These are phyloP conservation scores for Diachasma alloeum DNA, from an alignment of 1,140 invertebrate genomes.

Conservation along the genomic window DNA sequence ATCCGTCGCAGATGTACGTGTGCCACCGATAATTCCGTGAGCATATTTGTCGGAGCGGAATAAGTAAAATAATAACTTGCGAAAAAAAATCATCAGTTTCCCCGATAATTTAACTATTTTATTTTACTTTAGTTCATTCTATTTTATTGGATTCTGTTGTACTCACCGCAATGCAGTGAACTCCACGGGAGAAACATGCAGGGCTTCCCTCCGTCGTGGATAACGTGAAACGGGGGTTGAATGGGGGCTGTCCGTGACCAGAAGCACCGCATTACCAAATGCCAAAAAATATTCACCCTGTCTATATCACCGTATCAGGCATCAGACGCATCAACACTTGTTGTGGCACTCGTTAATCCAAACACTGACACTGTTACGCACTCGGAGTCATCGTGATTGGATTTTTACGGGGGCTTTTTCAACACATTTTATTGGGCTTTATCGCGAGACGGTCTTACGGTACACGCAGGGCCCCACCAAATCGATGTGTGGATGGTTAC, in stretches of 20 bases:
- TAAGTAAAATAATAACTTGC: no score
- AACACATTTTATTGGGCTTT: neutral
- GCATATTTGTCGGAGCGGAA: no score
- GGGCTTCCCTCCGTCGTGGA: constrained; percentile 41
- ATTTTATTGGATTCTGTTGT: neutral
- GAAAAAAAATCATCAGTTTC: neutral
- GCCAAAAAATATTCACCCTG: constrained; percentile 13
- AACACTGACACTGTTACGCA: no score
- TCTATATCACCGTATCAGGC: constrained; percentile 24
- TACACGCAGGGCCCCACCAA: constrained; percentile 42
- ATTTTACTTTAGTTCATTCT: no score
- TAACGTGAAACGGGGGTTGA: constrained; percentile 47
- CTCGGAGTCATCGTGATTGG: neutral
- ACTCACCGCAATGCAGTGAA: constrained; percentile 54
- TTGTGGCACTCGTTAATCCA: neutral
- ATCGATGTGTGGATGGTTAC: constrained; percentile 55
- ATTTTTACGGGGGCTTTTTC: neutral
- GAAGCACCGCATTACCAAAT: constrained; percentile 50
- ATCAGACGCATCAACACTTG: neutral
- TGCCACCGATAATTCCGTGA: no score
- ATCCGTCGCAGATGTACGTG: neutral
- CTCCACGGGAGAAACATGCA: constrained; percentile 42
- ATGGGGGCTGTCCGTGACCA: constrained; percentile 42
- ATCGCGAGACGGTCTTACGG: no score
- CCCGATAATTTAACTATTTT: neutral